phyloP scores from a whole-genome alignment of 92 coral and sea anemone genomes.

The Porites evermanni region DNA sequence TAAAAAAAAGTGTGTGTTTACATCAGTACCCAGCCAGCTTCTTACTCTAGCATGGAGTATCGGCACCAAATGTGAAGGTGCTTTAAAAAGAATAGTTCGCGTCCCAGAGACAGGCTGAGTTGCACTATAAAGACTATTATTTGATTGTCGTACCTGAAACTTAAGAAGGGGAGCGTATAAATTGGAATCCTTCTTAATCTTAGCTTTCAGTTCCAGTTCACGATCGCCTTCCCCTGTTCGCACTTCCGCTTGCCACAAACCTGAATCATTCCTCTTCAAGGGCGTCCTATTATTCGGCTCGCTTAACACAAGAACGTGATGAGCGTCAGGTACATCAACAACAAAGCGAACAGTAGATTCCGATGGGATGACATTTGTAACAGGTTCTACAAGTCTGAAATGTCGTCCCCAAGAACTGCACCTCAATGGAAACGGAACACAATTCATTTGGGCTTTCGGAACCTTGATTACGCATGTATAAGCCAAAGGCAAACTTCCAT shows the following conservation, averaged over 20 bases:
- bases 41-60: too few relatives aligned
- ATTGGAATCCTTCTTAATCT: not conserved
- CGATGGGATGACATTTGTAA: not conserved
- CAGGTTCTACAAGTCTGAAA: conserved; percentile 4
- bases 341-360: not conserved
- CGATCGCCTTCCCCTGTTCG: conserved; percentile 3
- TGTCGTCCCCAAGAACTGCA: not conserved
- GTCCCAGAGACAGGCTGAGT: too few relatives aligned
- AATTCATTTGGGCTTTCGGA: not conserved
- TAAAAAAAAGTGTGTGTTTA: too few relatives aligned
- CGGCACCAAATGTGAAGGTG: too few relatives aligned
- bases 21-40: too few relatives aligned
- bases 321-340: conserved; percentile 7
- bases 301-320: not conserved
- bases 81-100: too few relatives aligned
- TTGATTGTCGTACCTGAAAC: not conserved
- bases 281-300: not conserved
- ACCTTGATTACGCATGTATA: not conserved
- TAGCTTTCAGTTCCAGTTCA: conserved; percentile 14
- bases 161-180: conserved; percentile 9
- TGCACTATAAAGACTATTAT: not conserved
- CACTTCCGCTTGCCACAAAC: conserved; percentile 2
- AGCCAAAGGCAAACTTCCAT: not conserved
- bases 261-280: not conserved
- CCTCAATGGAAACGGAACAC: not conserved